Evolutionary conservation across 2,888 invertebrate genomes (phyloP).

Genomic region (Drosophila affinis): DNA sequence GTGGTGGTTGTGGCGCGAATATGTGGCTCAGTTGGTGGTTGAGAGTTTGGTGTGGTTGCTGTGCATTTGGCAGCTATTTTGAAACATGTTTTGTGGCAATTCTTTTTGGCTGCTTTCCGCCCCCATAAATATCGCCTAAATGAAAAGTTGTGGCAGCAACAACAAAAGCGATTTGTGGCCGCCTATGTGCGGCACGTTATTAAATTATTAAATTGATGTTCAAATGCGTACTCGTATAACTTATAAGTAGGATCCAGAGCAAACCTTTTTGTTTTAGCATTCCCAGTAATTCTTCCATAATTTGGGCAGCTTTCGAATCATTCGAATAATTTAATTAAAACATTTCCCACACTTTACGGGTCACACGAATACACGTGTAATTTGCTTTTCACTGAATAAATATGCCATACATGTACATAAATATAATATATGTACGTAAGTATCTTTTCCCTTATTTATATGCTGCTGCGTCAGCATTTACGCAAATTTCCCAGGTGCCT

Average conservation of each 20-base stretch:
- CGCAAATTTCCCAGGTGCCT: conserved; percentile 72
- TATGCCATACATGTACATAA: not conserved
- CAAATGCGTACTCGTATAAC: not conserved
- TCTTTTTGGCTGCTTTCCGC: not conserved
- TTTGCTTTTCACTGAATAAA: conserved; percentile 11
- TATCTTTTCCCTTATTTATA: conserved; percentile 56
- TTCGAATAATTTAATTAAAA: conserved; percentile 39
- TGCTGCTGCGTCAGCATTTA: conserved; percentile 50
- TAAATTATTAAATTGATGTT: not conserved
- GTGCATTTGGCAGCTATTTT: conserved; percentile 36
- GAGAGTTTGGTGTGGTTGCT: conserved; percentile 37
- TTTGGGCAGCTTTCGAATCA: not conserved
- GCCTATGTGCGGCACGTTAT: not conserved
- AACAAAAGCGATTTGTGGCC: not conserved
- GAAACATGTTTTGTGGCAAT: conserved; percentile 42
- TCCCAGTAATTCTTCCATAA: too few relatives aligned
- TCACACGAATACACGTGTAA: conserved; percentile 17
- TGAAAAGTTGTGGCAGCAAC: conserved; percentile 16
- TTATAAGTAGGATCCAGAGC: too few relatives aligned
- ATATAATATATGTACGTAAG: not conserved
- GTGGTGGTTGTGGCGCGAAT: conserved; percentile 23
- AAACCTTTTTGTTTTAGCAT: too few relatives aligned
- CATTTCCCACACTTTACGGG: conserved; percentile 2
- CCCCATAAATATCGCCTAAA: conserved; percentile 30
- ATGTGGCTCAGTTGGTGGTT: conserved; percentile 39